A percentile compares a stretch with the other conserved stretches of the same genome.
Conservation (phyloP, 2,113 vertebrate genomes). For the Tympanuchus pallidicinctus region DNA sequence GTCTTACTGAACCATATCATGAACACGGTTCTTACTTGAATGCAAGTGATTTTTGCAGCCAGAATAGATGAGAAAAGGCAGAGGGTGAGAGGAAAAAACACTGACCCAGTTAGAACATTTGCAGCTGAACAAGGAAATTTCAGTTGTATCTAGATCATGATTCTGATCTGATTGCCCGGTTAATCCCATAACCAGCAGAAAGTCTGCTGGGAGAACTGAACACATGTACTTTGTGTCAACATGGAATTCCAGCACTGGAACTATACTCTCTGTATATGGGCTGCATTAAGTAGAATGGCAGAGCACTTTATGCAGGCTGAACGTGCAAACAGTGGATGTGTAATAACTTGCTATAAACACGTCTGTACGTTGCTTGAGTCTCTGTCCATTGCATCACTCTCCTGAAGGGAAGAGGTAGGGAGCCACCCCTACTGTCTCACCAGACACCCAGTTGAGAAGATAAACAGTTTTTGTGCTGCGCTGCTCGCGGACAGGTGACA, state of each 20-base stretch:
- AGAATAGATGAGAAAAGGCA: neutral
- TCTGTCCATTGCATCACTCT: neutral
- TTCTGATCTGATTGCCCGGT: neutral
- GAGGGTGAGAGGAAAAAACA: neutral
- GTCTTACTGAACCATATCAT: neutral
- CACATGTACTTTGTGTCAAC: fast-evolving
- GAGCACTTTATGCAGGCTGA: neutral
- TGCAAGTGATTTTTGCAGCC: neutral
- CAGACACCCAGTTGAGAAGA: neutral
- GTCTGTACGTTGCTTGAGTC: fast-evolving
- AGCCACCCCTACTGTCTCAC: neutral
- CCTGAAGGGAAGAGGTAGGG: neutral
- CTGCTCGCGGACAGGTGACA: neutral
- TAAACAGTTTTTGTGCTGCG: fast-evolving
- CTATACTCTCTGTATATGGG: neutral
- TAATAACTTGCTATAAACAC: neutral
- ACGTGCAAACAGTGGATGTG: fast-evolving
- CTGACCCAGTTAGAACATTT: neutral
- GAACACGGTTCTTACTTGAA: neutral
- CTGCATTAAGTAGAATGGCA: fast-evolving
- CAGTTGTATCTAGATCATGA: neutral
- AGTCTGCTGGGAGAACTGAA: neutral
- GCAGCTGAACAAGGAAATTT: neutral
- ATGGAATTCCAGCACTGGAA: neutral
- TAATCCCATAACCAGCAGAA: neutral